Evolutionary conservation across 2,113 vertebrate species (phyloP).

Genomic region (Oreochromis spilurus): DNA sequence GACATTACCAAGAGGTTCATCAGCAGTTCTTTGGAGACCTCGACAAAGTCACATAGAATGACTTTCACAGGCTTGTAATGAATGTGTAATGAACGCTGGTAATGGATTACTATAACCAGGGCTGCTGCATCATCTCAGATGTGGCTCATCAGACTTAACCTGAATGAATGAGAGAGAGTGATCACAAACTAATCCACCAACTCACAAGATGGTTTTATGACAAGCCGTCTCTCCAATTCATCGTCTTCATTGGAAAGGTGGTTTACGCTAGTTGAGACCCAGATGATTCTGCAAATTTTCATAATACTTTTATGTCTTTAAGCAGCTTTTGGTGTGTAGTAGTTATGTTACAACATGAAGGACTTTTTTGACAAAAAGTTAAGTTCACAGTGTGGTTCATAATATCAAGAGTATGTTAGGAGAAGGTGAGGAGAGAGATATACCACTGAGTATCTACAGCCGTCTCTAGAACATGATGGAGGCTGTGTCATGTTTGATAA

Average conservation of each 20-base stretch:
- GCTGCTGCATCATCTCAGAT: background rate
- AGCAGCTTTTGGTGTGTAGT: background rate
- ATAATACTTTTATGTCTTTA: background rate
- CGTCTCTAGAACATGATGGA: background rate
- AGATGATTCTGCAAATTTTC: background rate
- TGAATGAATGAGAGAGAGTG: background rate
- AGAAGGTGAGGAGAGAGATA: background rate
- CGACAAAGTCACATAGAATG: background rate
- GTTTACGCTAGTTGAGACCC: background rate
- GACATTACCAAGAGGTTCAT: background rate
- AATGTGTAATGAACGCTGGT: background rate
- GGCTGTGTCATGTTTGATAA: background rate
- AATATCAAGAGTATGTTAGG: background rate
- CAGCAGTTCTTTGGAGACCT: background rate
- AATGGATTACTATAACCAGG: background rate
- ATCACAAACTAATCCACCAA: background rate
- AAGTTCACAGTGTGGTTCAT: background rate
- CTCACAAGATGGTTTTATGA: background rate
- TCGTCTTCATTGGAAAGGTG: background rate
- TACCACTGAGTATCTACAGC: background rate
- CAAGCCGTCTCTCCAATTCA: background rate
- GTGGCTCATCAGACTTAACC: background rate
- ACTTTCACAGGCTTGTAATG: background rate
- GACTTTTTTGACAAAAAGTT: background rate
- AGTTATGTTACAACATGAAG: background rate